These are phyloP conservation scores for Aldrovandia affinis DNA, from an alignment of 2,797 vertebrate genomes.

Conservation along the genomic window DNA sequence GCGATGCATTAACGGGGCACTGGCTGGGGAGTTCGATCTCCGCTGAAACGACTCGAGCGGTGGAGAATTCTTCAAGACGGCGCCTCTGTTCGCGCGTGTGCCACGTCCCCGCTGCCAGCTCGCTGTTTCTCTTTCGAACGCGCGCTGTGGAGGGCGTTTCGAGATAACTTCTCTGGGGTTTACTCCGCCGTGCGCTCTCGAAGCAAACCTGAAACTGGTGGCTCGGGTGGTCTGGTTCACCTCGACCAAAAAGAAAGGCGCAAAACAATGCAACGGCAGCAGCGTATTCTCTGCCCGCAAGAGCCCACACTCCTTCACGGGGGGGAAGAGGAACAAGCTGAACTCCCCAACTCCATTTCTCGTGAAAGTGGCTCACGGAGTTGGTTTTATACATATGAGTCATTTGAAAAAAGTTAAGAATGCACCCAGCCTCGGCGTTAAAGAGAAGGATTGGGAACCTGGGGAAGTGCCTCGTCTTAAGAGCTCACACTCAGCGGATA, in stretches of 20 bases:
- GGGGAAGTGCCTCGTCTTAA: neutral
- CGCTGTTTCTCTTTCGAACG: neutral
- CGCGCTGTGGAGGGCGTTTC: neutral
- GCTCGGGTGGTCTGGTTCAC: no score
- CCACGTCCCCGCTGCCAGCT: neutral
- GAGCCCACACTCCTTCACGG: neutral
- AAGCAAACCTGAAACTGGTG: no score
- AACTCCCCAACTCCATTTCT: neutral
- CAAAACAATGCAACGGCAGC: neutral
- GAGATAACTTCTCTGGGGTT: no score
- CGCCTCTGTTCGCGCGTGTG: neutral
- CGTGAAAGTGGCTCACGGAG: neutral
- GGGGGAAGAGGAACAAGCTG: neutral
- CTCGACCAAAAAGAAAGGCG: neutral
- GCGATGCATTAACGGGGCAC: neutral
- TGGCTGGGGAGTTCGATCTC: neutral
- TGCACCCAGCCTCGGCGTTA: neutral
- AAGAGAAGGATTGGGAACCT: neutral
- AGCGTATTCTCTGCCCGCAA: neutral
- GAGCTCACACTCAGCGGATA: neutral
- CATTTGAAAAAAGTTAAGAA: slow-evolving; percentile 20
- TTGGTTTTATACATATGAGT: slow-evolving; percentile 8
- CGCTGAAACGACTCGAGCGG: neutral
- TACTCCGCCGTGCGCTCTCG: no score
- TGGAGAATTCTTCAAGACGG: neutral